Evolutionary conservation across 1,140 invertebrate genomes (phyloP), one percentile per base, ranked within the genome.

Genomic region (Saccostrea echinata): DNA sequence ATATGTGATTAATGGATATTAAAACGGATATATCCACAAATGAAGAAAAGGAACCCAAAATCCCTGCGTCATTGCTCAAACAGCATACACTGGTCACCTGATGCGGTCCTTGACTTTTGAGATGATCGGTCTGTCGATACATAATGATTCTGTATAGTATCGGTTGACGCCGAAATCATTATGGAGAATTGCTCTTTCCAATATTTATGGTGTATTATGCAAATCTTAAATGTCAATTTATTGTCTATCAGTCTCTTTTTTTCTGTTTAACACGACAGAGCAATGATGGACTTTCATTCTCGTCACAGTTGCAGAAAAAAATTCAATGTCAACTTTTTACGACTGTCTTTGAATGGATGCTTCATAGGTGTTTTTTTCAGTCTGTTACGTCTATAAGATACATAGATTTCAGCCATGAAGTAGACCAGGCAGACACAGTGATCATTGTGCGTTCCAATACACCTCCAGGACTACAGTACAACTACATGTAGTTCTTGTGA

Each of bases 31-130:
- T 43, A 43, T 43, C 43, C 43, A 9, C 9, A 43, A 43, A 43
- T 43, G 9, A 43, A 43, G 43, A 43, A 43, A 43, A 43, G 9
- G 9, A 43, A 43, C 6, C 43, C 43, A 43, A 76, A 76, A 33
- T 27, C 27, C 12, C 30, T 76, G 68, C 30, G 68, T 76, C 68
- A 76, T 76, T 30, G n/a, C n/a, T n/a, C n/a, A n/a, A 0, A 8
- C 21, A 21, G 24, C 3, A 24, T n/a, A 64, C 21, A n/a, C 24
- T 21, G 21, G 57, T 13, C 27, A 30, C 27, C 68, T 76, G 68
- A 61, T 76, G 68, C 27, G 27, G 68, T 33, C 68, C 68, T 71
- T 71, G 64, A 76, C 68, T 18, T 76, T 76, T 76, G 27, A 24
- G 30, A 30, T 76, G 33, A 76, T 76, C 11, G 27, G 2, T 76